phyloP scores from a whole-genome alignment of 37 sponge, comb jelly and placozoan species.

The Bolinopsis microptera region DNA sequence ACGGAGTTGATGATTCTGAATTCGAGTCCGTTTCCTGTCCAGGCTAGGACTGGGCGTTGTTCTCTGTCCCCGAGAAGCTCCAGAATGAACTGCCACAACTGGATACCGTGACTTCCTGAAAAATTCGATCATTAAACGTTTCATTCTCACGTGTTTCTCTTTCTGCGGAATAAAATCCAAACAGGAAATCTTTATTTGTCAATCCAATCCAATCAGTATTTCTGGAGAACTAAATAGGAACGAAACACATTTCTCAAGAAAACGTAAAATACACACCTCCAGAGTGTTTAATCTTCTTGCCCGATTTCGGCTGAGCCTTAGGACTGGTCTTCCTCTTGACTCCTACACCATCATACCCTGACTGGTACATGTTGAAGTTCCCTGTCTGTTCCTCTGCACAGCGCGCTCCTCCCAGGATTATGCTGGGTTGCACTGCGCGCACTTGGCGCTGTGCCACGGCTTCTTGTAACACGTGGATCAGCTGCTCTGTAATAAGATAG shows the following conservation, averaged over 20 bases:
- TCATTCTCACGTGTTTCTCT: too few relatives aligned
- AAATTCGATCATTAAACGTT: too few relatives aligned
- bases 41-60: background rate
- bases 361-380: background rate
- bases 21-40: slow-evolving; percentile 35
- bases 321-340: background rate
- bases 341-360: background rate
- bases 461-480: background rate
- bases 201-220: too few relatives aligned
- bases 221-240: too few relatives aligned
- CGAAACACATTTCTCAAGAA: too few relatives aligned
- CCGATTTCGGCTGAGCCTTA: background rate
- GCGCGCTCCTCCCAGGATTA: background rate
- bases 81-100: slow-evolving; percentile 45
- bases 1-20: slow-evolving; percentile 74
- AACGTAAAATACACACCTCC: too few relatives aligned
- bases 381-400: background rate
- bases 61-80: background rate
- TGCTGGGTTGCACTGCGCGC: background rate
- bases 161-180: too few relatives aligned
- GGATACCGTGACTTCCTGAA: slow-evolving; percentile 54
- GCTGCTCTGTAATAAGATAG: background rate
- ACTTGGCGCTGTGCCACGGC: background rate
- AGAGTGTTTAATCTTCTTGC: slow-evolving; percentile 38
- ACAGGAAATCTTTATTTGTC: too few relatives aligned